phyloP scores from a whole-genome alignment of 2,888 invertebrate species.

The Drosophila kanekoi region DNA sequence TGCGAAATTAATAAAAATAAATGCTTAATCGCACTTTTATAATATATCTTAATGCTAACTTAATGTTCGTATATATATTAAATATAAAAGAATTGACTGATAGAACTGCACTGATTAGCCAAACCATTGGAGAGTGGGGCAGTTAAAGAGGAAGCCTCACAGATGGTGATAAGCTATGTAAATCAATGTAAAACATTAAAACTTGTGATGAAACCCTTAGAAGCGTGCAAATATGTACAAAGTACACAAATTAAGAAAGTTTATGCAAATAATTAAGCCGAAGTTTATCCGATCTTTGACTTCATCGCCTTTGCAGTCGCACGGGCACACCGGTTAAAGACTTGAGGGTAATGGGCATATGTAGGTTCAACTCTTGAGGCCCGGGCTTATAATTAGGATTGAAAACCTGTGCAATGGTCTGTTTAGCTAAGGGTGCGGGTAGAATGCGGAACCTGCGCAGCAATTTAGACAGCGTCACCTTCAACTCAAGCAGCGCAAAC shows the following conservation, averaged over 20 bases:
- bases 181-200: too few relatives aligned
- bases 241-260: not conserved
- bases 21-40: too few relatives aligned
- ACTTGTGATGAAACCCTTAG: too few relatives aligned
- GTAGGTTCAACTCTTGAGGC: conserved; percentile 45
- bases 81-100: too few relatives aligned
- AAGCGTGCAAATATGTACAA: too few relatives aligned
- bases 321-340: conserved; percentile 52
- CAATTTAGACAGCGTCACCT: conserved; percentile 86
- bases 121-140: too few relatives aligned
- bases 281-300: not conserved
- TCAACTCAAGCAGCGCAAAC: conserved; percentile 86
- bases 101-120: too few relatives aligned
- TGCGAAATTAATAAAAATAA: too few relatives aligned
- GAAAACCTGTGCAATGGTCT: conserved; percentile 70
- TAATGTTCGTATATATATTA: too few relatives aligned
- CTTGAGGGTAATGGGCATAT: conserved; percentile 52
- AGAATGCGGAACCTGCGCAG: conserved; percentile 85
- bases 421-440: conserved; percentile 83
- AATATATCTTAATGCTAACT: too few relatives aligned
- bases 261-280: not conserved
- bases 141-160: too few relatives aligned
- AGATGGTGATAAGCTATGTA: too few relatives aligned
- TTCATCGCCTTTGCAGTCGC: conserved; percentile 33
- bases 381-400: conserved; percentile 34